A percentile compares a stretch with the other conserved stretches of the same genome.
phyloP scores from a whole-genome alignment of 2,888 invertebrate species.

The Nephrocerus scutellatus region DNA sequence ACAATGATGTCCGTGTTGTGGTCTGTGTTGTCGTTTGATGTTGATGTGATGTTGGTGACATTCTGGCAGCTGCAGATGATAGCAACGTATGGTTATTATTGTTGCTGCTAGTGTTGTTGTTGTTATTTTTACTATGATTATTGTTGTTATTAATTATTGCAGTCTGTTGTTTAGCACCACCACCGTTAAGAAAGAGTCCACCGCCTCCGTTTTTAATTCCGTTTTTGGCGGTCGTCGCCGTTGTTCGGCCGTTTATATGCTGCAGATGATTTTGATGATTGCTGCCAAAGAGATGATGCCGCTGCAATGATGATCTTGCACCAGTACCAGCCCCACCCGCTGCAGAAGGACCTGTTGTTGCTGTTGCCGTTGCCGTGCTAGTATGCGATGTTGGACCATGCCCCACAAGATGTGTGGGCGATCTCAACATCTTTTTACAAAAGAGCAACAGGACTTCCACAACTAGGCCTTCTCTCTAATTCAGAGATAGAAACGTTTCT shows the following conservation, averaged over 20 bases:
- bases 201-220: constrained; percentile 6
- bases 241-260: constrained; percentile 7
- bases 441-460: constrained; percentile 28
- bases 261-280: background rate
- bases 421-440: constrained; percentile 49
- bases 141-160: constrained; percentile 3
- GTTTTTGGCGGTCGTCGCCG: constrained; percentile 7
- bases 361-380: constrained; percentile 19
- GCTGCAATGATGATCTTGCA: constrained; percentile 17
- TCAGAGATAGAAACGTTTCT: background rate
- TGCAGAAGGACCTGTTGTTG: constrained; percentile 24
- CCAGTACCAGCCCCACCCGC: constrained; percentile 17
- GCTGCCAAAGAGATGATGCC: constrained; percentile 15
- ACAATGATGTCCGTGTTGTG: constrained; percentile 56
- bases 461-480: constrained; percentile 21
- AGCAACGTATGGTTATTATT: background rate
- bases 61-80: constrained; percentile 21
- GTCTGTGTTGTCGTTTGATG: constrained; percentile 30
- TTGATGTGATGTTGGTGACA: constrained; percentile 38
- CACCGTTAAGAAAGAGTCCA: constrained; percentile 13
- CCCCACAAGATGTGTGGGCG: constrained; percentile 50
- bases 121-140: no score
- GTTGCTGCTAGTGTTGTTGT: no score
- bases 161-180: constrained; percentile 29
- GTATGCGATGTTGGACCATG: constrained; percentile 40